Base-by-base conservation (phyloP, 2,797 vertebrate genomes). In the Naso thynnoides region DNA sequence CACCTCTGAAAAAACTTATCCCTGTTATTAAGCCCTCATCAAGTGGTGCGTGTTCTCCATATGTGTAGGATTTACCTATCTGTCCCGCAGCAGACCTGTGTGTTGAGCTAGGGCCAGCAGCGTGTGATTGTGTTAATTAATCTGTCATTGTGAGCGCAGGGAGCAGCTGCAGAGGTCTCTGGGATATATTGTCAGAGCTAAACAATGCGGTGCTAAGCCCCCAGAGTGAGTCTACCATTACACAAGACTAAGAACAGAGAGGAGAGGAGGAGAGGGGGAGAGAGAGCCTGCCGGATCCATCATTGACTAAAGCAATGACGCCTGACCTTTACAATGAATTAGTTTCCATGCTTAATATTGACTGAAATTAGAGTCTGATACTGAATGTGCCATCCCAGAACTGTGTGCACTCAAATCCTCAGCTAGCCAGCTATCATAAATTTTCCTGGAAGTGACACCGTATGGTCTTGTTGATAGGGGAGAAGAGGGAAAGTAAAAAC, bases 71-170 rank as follows among this genome's bases (percentile, higher is more conserved):
- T 98, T 98, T 98, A 98, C 96, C 97, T 98, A 98, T 97, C 97
- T 97, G 94, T 95, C 96, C 96, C 87, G 89, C 94, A 95, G 95
- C 96, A 98, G 97, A 97, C 96, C 96, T 95, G 95, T 94, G 95
- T 95, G 95, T 96, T 98, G 97, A 97, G 96, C 95, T 93, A 92
- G 91, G 96, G 97, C 97, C 97, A 98, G 95, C 94, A 95, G 94
- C 93, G 94, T 96, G 96, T 95, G 96, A 97, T 96, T 98, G 96
- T 97, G 97, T 97, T 98, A 97, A 98, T 98, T 97, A 98, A 98
- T 97, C 97, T 97, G 97, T 97, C 96, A 97, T 98, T 97, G 96
- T 97, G 95, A 96, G 95, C 95, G 90, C 94, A 76, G 95, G 95
- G 95, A 96, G 95, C 97, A 97, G 97, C 97, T 98, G 97, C 96